Conservation (phyloP, 2,797 vertebrate species). For the Pygocentrus nattereri region DNA sequence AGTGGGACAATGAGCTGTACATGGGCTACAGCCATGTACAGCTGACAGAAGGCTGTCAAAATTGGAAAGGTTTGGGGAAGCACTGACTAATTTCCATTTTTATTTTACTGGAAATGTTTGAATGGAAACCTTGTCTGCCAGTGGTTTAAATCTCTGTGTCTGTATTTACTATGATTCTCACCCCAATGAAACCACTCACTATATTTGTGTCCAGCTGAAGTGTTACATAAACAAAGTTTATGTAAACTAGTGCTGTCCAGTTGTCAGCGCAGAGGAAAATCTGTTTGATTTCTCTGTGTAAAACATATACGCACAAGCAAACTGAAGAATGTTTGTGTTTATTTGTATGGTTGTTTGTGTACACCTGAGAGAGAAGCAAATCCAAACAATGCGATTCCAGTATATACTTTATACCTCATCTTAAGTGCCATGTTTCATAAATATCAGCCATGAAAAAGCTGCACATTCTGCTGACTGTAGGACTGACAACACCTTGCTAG, state of each 20-base stretch:
- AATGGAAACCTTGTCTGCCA: too few relatives aligned
- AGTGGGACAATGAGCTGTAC: too few relatives aligned
- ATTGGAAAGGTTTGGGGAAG: too few relatives aligned
- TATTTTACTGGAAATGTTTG: too few relatives aligned
- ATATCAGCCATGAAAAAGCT: slow-evolving; percentile 17
- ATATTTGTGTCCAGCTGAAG: neutral
- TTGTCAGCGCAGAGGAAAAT: too few relatives aligned
- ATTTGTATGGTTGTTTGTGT: neutral
- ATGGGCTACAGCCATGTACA: too few relatives aligned
- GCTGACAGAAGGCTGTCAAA: too few relatives aligned
- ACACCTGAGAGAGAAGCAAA: neutral
- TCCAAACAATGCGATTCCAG: neutral
- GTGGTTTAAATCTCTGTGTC: too few relatives aligned
- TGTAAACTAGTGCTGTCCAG: too few relatives aligned
- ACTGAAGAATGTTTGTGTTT: neutral
- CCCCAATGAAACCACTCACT: neutral
- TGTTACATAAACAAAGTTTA: neutral
- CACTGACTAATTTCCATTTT: too few relatives aligned
- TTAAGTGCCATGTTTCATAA: neutral
- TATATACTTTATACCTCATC: neutral
- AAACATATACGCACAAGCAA: neutral
- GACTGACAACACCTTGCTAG: slow-evolving; percentile 35
- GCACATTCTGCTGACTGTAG: slow-evolving; percentile 26
- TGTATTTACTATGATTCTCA: too few relatives aligned
- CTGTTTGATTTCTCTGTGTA: too few relatives aligned